Evolutionary conservation across 2,888 invertebrate species (phyloP), one percentile per base, ranked within the genome.

Genomic region (Brachyopa scutellaris): DNA sequence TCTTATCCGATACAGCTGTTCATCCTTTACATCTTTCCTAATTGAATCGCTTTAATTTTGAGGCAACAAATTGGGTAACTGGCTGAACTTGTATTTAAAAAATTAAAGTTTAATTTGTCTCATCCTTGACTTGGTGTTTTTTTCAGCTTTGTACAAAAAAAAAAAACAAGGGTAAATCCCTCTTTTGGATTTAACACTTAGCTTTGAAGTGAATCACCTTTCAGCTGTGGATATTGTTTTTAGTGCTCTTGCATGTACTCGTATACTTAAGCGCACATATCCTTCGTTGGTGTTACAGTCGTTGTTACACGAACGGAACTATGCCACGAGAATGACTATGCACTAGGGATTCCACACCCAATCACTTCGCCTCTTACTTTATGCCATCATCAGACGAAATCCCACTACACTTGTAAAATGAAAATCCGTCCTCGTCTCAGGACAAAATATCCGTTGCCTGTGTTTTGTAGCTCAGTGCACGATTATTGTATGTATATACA

Each of bases 211-310:
- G 49, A 49, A 40, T 49, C 49, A 31, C 59, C 49, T 49, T 59
- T 40, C 47, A 69, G 29, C 38, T 69, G n/a, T 36, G 26, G 26
- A 38, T 70, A 70, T 59, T 59, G 49, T 70, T 59, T 55, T 57
- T 49, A 21, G 36, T 49, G 33, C 15, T 42, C 55, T 67, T 42
- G 47, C 33, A 21, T 33, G 19, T n/a, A n/a, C n/a, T n/a, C n/a
- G n/a, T 47, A 33, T 67, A 21, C 59, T 70, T 29, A 29, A 40
- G 36, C n/a, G n/a, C 26, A 49, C 47, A 53, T 7, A 57, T 69
- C 33, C 36, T 19, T 53, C 19, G 7, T 40, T 13, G 33, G 45
- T 38, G 3, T n/a, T n/a, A n/a, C n/a, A n/a, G n/a, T n/a, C n/a
- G n/a, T n/a, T n/a, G n/a, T n/a, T 15, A 17, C 40, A 42, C 19